Percentiles rank a stretch among this genome's conserved stretches.
Evolutionary conservation across 2,888 invertebrate species (phyloP).

Genomic region (Watsonalla cultraria): DNA sequence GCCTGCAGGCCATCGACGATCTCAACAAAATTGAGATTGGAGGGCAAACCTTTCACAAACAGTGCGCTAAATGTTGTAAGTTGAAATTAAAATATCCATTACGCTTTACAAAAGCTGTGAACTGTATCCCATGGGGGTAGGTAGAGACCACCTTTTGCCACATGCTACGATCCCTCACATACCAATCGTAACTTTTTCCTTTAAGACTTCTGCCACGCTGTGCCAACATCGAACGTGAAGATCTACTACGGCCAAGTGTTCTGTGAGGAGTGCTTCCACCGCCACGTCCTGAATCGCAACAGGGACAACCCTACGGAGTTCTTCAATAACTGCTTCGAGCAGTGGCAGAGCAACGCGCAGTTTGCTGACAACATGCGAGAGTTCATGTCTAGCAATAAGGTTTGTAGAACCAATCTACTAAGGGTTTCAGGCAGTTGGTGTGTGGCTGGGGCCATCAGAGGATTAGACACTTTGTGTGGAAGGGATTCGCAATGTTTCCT

Average conservation of each 20-base stretch:
- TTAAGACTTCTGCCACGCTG: slow-evolving; percentile 55
- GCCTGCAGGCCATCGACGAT: slow-evolving; percentile 52
- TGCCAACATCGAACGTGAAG: slow-evolving; percentile 52
- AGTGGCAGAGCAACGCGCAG: slow-evolving; percentile 59
- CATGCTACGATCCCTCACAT: too few species aligned
- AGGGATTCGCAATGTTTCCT: too few species aligned
- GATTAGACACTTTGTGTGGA: too few species aligned
- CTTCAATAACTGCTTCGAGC: slow-evolving; percentile 62
- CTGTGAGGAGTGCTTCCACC: slow-evolving; percentile 64
- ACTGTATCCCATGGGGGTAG: too few species aligned
- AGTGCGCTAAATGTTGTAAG: slow-evolving; percentile 68
- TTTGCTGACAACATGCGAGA: slow-evolving; percentile 56
- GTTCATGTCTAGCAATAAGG: slow-evolving; percentile 48
- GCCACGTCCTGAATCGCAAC: slow-evolving; percentile 48
- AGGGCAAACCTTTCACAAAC: slow-evolving; percentile 57
- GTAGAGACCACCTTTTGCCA: too few species aligned
- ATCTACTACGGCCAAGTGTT: slow-evolving; percentile 71
- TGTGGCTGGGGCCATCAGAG: too few species aligned
- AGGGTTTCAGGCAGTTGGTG: too few species aligned
- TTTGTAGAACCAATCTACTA: not conserved
- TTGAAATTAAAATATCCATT: slow-evolving; percentile 6
- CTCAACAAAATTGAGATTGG: slow-evolving; percentile 47
- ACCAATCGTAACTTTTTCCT: slow-evolving; percentile 5
- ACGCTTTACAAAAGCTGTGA: too few species aligned
- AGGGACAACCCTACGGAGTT: slow-evolving; percentile 62